Percentiles rank a stretch among this genome's conserved stretches.
Evolutionary conservation across 2,797 vertebrate species (phyloP).

Genomic region (Siniperca scherzeri): DNA sequence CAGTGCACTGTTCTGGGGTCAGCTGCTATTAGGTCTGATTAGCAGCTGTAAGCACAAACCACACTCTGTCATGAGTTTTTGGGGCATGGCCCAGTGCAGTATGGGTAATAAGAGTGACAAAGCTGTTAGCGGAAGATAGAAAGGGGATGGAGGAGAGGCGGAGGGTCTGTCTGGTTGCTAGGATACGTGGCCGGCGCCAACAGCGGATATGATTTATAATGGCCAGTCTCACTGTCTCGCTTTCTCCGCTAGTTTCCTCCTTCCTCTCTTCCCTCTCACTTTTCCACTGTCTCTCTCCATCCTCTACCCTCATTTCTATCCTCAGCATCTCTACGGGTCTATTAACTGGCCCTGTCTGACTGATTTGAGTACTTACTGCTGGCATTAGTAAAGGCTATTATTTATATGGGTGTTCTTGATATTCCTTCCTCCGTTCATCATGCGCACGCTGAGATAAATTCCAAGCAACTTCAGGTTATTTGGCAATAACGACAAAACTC

Average conservation of each 20-base stretch:
- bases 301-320: constrained; percentile 59
- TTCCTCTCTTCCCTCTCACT: constrained; percentile 74
- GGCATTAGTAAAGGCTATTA: constrained; percentile 48
- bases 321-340: constrained; percentile 59
- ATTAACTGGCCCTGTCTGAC: constrained; percentile 50
- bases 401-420: constrained; percentile 54
- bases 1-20: constrained; percentile 29
- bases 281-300: constrained; percentile 67
- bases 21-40: constrained; percentile 35
- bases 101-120: constrained; percentile 81
- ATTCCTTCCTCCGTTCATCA: constrained; percentile 32
- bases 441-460: constrained; percentile 16
- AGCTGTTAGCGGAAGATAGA: constrained; percentile 73
- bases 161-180: constrained; percentile 84
- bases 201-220: constrained; percentile 86
- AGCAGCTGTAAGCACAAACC: constrained; percentile 42
- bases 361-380: constrained; percentile 55
- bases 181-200: constrained; percentile 82
- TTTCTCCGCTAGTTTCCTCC: constrained; percentile 76
- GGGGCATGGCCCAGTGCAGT: constrained; percentile 72
- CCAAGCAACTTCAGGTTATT: constrained; percentile 31
- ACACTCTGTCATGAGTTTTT: constrained; percentile 60
- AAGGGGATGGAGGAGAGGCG: constrained; percentile 73
- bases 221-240: constrained; percentile 82
- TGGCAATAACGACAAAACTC: constrained; percentile 19